A percentile compares a stretch with the other conserved stretches of the same genome.
phyloP scores from a whole-genome alignment of 1,140 invertebrate genomes.

The Aphis gossypii region DNA sequence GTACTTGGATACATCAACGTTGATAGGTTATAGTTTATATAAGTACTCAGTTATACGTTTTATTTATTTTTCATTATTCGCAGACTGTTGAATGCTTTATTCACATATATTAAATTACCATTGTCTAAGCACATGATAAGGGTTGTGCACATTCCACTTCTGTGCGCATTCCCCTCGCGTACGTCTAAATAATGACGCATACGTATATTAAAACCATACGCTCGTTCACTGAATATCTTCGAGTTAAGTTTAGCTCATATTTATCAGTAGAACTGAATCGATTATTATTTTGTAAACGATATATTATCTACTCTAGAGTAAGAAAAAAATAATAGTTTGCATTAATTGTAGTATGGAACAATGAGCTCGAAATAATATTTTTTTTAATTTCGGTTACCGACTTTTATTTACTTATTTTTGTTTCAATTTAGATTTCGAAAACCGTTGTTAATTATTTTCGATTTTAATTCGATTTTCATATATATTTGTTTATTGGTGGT shows the following conservation, averaged over 20 bases:
- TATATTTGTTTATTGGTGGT: too few species aligned
- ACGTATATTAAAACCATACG: neutral
- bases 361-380: too few species aligned
- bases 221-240: neutral
- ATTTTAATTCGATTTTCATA: too few species aligned
- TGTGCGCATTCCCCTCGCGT: neutral
- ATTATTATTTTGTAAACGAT: neutral
- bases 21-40: neutral
- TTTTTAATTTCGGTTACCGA: too few species aligned
- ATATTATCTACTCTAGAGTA: neutral
- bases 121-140: neutral
- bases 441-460: too few species aligned
- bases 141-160: neutral
- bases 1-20: neutral
- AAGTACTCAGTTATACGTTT: neutral
- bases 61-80: neutral
- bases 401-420: too few species aligned
- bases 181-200: neutral
- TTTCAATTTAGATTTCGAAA: too few species aligned
- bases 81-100: conserved; percentile 1
- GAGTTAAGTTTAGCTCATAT: neutral
- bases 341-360: neutral
- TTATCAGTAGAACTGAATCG: neutral
- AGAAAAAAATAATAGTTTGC: neutral
- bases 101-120: conserved; percentile 6